Percentiles rank a stretch among this genome's conserved stretches.
Evolutionary conservation across 2,888 invertebrate genomes (phyloP).

Genomic region (Chelonus formosanus): DNA sequence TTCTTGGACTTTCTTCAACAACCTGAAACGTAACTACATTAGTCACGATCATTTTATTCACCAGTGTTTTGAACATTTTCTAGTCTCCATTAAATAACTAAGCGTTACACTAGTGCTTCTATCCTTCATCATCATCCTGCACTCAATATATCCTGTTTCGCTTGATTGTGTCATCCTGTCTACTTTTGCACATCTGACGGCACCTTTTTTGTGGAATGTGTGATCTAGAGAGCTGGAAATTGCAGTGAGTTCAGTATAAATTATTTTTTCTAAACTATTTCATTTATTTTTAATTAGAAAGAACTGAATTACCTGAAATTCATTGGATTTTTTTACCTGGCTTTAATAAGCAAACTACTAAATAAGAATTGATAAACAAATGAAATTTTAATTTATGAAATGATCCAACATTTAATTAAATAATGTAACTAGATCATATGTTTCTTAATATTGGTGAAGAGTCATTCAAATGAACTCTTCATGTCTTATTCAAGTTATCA

Average conservation of each 20-base stretch:
- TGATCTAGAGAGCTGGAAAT: slow-evolving; percentile 8
- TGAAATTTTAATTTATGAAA: too few species aligned
- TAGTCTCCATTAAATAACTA: neutral
- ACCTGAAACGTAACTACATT: neutral
- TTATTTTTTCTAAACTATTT: too few species aligned
- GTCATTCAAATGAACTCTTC: too few species aligned
- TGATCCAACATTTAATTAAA: too few species aligned
- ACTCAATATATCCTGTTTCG: neutral
- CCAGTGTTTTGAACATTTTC: neutral
- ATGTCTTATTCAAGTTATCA: too few species aligned
- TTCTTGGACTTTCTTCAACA: slow-evolving; percentile 1
- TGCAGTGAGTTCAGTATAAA: slow-evolving; percentile 11
- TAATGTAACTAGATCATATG: too few species aligned
- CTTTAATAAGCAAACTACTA: too few species aligned
- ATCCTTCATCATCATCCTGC: neutral
- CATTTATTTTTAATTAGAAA: too few species aligned
- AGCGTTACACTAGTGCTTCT: neutral
- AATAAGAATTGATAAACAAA: too few species aligned
- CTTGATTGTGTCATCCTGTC: slow-evolving; percentile 5
- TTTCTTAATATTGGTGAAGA: too few species aligned
- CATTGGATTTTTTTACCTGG: too few species aligned
- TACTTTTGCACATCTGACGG: neutral
- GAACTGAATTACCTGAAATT: too few species aligned
- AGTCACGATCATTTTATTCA: neutral
- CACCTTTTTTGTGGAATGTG: slow-evolving; percentile 17